Evolutionary conservation across 2,888 invertebrate genomes (phyloP), one percentile per base, ranked within the genome.

Genomic region (Drosophila macrospina): DNA sequence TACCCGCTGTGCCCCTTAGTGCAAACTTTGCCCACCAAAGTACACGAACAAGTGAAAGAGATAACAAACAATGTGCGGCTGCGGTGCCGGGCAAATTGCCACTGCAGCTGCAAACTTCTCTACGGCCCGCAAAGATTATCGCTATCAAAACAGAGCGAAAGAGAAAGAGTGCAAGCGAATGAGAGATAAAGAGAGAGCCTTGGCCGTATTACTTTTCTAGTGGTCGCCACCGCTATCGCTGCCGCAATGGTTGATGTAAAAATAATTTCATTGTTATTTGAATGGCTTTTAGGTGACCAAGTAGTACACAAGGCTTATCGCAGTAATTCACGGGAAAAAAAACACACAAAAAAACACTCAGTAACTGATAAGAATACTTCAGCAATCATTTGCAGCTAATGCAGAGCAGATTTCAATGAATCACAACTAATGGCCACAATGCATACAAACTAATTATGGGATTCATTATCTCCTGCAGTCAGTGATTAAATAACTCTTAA

Each of bases 31-130:
- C 65, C 45, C 37, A 39, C 37, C 34, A 60, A 66, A 66, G 56
- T 56, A 69, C 37, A 52, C 54, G 54, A 61, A 52, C 55, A 68
- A 71, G 64, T 55, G 65, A 50, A 72, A 59, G 59, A 82, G 81
- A 82, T 82, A 85, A 72, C 87, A 82, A 82, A 87, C 82, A 77
- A 77, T 71, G 80, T 75, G 73, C 77, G 72, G 72, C 63, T 70
- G 67, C 57, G 66, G 74, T 59, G 56, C 41, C 45, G 36, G 42
- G 65, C 71, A 87, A 82, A 85, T 82, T 82, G 75, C 88, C 86
- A 69, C 78, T 78, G 86, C 83, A 72, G 65, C 86, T 69, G 70
- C 70, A 85, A 85, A 78, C 69, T 75, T 69, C 54, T 50, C 28
- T 34, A 16, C 52, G 47, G 59, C 36, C 74, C 59, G 56, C 78